phyloP scores from a whole-genome alignment of 2,888 invertebrate species.

The Mimachlamys varia region DNA sequence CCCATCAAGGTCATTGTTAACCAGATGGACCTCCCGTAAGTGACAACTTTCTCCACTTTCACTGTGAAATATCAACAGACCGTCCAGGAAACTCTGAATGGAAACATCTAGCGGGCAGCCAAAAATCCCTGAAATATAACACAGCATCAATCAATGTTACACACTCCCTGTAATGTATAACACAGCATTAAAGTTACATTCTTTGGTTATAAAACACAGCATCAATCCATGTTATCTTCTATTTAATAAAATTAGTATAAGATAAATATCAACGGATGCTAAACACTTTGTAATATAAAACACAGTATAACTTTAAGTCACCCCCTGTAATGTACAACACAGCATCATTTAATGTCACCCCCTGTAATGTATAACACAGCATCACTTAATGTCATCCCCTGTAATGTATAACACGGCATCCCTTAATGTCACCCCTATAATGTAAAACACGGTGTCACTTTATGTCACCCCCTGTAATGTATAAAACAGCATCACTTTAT shows the following conservation, averaged over 20 bases:
- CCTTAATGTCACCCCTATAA: not conserved
- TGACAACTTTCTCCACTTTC: slow-evolving; percentile 39
- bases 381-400: too few relatives aligned
- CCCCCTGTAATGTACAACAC: slow-evolving; percentile 12
- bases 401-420: too few relatives aligned
- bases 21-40: slow-evolving; percentile 58
- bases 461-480: not conserved
- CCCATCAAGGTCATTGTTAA: slow-evolving; percentile 58
- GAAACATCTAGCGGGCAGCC: slow-evolving; percentile 61
- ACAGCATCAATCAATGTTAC: not conserved
- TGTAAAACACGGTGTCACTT: not conserved
- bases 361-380: too few relatives aligned
- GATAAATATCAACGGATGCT: too few relatives aligned
- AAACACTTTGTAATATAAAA: too few relatives aligned
- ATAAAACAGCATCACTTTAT: not conserved
- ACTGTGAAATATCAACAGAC: slow-evolving; percentile 54
- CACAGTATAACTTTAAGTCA: not conserved
- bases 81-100: slow-evolving; percentile 60
- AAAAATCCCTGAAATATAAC: slow-evolving; percentile 57
- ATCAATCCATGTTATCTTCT: too few relatives aligned
- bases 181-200: not conserved
- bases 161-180: slow-evolving; percentile 34
- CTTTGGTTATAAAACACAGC: slow-evolving; percentile 23
- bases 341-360: too few relatives aligned
- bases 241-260: too few relatives aligned